Evolutionary conservation across 2,797 vertebrate genomes (phyloP).

Genomic region (Rhabdophis nuchalis): DNA sequence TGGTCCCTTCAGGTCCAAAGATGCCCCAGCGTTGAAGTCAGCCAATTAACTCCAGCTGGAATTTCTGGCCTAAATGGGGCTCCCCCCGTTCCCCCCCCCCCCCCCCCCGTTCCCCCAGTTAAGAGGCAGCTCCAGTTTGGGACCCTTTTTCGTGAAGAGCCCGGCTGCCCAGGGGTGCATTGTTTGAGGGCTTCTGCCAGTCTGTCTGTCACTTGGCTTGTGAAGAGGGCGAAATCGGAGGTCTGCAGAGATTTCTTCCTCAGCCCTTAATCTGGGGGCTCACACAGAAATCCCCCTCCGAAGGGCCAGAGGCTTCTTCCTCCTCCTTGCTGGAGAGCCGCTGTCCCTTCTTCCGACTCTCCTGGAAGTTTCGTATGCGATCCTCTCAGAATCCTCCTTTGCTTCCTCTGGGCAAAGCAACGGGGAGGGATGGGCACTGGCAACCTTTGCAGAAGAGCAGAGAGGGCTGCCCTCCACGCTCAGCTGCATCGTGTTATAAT

Average conservation of each 20-base stretch:
- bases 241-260: background rate
- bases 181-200: too few relatives aligned
- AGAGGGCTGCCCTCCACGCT: accelerated
- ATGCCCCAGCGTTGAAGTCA: background rate
- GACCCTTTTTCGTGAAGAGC: background rate
- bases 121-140: background rate
- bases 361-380: background rate
- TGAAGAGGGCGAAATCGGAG: too few relatives aligned
- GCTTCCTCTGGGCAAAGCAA: too few relatives aligned
- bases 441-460: background rate
- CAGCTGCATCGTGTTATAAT: background rate
- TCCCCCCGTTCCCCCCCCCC: too few relatives aligned
- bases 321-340: background rate
- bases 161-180: background rate
- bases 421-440: background rate
- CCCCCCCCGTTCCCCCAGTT: accelerated
- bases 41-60: background rate
- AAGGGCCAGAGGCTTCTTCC: accelerated
- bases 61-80: background rate
- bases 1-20: background rate
- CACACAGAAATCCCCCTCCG: too few relatives aligned
- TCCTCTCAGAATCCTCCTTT: background rate
- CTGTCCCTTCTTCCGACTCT: background rate
- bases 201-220: too few relatives aligned
- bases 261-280: too few relatives aligned